phyloP scores from a whole-genome alignment of 2,888 invertebrate species.

The Thera britannica region DNA sequence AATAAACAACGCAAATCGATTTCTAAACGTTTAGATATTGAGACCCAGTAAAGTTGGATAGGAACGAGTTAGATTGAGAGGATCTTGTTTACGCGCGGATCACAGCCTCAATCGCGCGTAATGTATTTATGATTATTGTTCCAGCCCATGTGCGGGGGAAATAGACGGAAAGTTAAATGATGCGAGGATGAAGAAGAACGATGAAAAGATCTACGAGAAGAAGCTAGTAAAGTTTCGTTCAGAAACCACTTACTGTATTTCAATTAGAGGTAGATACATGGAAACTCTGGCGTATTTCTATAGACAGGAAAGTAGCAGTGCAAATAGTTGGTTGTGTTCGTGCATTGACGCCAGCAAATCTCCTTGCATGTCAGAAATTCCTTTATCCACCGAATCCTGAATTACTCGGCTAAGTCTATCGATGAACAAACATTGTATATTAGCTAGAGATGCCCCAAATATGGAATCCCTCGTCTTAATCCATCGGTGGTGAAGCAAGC shows the following conservation, averaged over 20 bases:
- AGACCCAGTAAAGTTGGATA: slow-evolving; percentile 76
- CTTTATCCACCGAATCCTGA: slow-evolving; percentile 50
- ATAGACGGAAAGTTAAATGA: slow-evolving; percentile 48
- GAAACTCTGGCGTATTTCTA: background rate
- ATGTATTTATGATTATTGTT: slow-evolving; percentile 85
- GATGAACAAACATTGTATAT: slow-evolving; percentile 79
- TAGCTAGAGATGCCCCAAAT: slow-evolving; percentile 78
- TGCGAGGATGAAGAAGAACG: slow-evolving; percentile 27
- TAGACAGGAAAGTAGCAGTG: background rate
- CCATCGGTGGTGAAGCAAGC: slow-evolving; percentile 76
- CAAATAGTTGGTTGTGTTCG: slow-evolving; percentile 12
- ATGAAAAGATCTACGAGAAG: background rate
- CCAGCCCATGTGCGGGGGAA: slow-evolving; percentile 55
- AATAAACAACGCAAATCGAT: slow-evolving; percentile 28
- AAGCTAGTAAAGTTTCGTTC: background rate
- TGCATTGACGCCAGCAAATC: slow-evolving; percentile 25
- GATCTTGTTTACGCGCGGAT: slow-evolving; percentile 77
- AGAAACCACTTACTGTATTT: background rate
- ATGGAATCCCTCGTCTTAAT: slow-evolving; percentile 77
- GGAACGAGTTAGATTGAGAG: slow-evolving; percentile 71
- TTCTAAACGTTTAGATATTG: slow-evolving; percentile 32
- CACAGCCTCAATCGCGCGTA: slow-evolving; percentile 79
- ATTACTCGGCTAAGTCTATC: slow-evolving; percentile 74
- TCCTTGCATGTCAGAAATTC: slow-evolving; percentile 44
- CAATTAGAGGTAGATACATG: background rate